Evolutionary conservation across 2,797 vertebrate genomes (phyloP).

Genomic region (Sciurus vulgaris): DNA sequence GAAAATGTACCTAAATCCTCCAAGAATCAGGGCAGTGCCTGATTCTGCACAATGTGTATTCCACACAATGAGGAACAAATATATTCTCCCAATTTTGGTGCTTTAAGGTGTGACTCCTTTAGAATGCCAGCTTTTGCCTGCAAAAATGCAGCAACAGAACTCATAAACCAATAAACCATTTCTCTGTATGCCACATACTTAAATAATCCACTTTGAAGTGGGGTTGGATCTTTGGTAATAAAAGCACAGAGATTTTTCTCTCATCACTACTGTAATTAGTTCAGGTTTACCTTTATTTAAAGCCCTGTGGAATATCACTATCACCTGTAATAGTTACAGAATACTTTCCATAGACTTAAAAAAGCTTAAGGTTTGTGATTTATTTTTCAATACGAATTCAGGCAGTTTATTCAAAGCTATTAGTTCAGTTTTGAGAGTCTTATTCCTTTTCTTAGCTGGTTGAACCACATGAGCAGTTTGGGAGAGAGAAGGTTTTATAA

Average conservation of each 20-base stretch:
- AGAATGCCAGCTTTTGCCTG: slow-evolving; percentile 56
- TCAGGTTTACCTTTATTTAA: slow-evolving; percentile 25
- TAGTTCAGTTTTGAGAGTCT: background rate
- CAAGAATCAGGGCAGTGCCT: slow-evolving; percentile 70
- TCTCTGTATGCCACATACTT: slow-evolving; percentile 61
- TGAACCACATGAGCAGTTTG: background rate
- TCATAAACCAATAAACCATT: slow-evolving; percentile 71
- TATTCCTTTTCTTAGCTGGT: background rate
- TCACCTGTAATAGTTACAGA: background rate
- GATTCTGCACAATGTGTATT: slow-evolving; percentile 75
- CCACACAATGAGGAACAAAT: slow-evolving; percentile 73
- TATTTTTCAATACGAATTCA: slow-evolving; percentile 21
- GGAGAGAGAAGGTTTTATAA: background rate
- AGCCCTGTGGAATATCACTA: slow-evolving; percentile 32
- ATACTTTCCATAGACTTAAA: background rate
- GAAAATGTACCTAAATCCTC: slow-evolving; percentile 66
- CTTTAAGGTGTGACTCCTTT: slow-evolving; percentile 78
- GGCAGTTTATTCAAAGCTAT: slow-evolving; percentile 20
- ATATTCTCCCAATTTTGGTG: slow-evolving; percentile 74
- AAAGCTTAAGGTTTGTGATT: background rate
- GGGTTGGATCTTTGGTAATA: slow-evolving; percentile 50
- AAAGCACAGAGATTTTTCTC: slow-evolving; percentile 39
- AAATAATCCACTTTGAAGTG: slow-evolving; percentile 70
- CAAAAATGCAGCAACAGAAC: slow-evolving; percentile 53
- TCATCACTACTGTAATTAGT: slow-evolving; percentile 71